phyloP scores from a whole-genome alignment of 2,888 invertebrate species.

The Monoplex corrugatus region DNA sequence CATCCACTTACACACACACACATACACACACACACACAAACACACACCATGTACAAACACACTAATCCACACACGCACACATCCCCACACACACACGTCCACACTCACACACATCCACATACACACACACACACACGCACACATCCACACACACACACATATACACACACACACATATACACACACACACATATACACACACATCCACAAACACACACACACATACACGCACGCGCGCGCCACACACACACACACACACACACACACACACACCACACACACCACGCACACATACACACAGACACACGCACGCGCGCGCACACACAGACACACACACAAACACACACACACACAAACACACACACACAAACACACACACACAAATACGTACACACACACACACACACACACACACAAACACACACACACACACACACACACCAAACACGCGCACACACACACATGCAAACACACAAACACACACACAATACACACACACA shows the following conservation, averaged over 20 bases:
- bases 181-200: no score
- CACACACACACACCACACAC: no score
- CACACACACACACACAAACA: constrained; percentile 7
- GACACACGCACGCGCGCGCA: no score
- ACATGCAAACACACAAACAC: neutral
- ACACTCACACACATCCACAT: no score
- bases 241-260: constrained; percentile 17
- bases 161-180: neutral
- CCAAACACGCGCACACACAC: neutral
- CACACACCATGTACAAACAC: no score
- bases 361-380: neutral
- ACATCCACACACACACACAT: neutral
- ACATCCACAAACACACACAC: neutral
- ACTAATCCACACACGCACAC: no score
- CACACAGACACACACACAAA: neutral
- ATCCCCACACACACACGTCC: no score
- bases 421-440: neutral
- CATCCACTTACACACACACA: no score
- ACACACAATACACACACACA: no score
- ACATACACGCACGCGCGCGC: neutral
- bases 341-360: neutral
- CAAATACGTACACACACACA: neutral
- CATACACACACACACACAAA: no score
- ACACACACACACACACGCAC: neutral
- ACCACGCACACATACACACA: no score